Conservation (phyloP, 2,888 invertebrate species). For the Monoplex corrugatus region DNA sequence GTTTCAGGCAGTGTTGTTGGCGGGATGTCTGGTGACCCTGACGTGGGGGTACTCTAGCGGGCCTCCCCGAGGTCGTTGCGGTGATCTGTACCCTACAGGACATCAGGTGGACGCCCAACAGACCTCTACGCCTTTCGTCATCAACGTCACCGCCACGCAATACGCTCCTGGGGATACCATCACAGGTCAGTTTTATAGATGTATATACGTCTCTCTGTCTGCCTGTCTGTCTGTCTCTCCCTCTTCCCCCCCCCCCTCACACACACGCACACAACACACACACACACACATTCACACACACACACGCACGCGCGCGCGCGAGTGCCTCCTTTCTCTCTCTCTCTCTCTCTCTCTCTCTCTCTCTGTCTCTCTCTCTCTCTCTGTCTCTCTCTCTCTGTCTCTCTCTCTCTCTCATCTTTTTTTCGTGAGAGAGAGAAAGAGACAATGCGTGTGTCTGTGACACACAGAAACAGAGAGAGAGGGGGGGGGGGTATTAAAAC, state of each 20-base stretch:
- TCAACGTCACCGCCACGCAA: background rate
- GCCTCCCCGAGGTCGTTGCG: background rate
- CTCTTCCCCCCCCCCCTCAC: too few relatives aligned
- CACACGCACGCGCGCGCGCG: too few relatives aligned
- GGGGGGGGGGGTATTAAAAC: too few relatives aligned
- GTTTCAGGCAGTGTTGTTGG: background rate
- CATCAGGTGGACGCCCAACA: slow-evolving; percentile 10
- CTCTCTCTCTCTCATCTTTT: background rate
- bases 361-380: background rate
- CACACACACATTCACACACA: too few relatives aligned
- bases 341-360: background rate
- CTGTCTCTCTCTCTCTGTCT: background rate
- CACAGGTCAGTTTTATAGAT: too few relatives aligned
- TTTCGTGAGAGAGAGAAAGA: too few relatives aligned
- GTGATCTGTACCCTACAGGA: background rate
- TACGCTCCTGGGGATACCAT: background rate
- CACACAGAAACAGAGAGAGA: too few relatives aligned
- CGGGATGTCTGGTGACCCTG: background rate
- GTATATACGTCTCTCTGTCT: too few relatives aligned
- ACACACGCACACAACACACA: too few relatives aligned
- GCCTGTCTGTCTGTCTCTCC: too few relatives aligned
- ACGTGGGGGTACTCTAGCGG: background rate
- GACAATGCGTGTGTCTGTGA: too few relatives aligned
- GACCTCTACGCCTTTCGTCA: background rate
- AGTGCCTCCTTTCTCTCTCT: background rate